phyloP scores from a whole-genome alignment of 1,140 invertebrate genomes.

The Euborellia annulipes region DNA sequence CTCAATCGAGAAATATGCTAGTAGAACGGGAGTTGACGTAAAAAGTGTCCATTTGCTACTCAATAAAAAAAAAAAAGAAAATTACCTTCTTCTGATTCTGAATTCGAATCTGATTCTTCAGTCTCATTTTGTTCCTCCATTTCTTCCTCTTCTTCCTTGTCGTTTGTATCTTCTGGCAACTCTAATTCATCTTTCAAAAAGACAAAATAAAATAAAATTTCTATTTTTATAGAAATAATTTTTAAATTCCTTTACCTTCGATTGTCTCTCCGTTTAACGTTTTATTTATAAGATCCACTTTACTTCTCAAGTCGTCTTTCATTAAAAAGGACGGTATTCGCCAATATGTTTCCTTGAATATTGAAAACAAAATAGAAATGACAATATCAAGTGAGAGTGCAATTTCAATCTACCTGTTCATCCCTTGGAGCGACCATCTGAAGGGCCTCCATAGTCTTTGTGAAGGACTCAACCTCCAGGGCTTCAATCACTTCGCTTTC shows the following conservation, averaged over 20 bases:
- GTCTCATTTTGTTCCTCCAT: neutral
- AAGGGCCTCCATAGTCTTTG: constrained; percentile 35
- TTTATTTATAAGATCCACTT: constrained; percentile 26
- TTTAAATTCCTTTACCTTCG: constrained; percentile 16
- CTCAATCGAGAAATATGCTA: no score
- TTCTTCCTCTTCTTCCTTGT: constrained; percentile 12
- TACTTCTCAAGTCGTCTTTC: constrained; percentile 28
- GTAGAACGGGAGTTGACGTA: constrained; percentile 12
- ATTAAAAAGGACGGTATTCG: constrained; percentile 35
- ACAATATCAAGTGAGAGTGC: constrained; percentile 8
- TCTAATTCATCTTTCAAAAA: constrained; percentile 8
- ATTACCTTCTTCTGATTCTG: constrained; percentile 3
- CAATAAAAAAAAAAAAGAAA: constrained; percentile 4
- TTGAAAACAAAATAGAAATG: constrained; percentile 5
- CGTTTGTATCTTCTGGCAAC: constrained; percentile 18
- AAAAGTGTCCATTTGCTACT: constrained; percentile 12
- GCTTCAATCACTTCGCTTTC: constrained; percentile 35
- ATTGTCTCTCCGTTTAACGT: constrained; percentile 28
- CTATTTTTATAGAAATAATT: no score
- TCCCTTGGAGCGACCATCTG: constrained; percentile 38
- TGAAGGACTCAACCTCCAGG: constrained; percentile 39
- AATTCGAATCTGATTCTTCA: constrained; percentile 3
- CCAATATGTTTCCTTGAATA: constrained; percentile 38
- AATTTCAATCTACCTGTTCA: constrained; percentile 25
- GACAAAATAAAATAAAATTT: no score